These are phyloP conservation scores for Diplodus sargus DNA, from an alignment of 2,797 vertebrate genomes.

Conservation along the genomic window DNA sequence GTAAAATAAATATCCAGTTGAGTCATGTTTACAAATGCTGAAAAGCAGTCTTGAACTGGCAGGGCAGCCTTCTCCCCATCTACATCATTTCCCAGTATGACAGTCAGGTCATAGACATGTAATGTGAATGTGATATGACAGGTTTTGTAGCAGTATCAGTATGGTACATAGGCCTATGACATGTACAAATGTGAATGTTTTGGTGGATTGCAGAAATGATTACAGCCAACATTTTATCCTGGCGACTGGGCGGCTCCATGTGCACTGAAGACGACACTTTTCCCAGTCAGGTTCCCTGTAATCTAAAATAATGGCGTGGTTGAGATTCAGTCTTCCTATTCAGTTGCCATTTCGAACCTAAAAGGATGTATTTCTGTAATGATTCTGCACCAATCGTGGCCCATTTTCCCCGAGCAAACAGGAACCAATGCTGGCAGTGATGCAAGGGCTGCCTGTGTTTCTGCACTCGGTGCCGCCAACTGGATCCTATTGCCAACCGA, in stretches of 20 bases:
- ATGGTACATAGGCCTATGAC: no score
- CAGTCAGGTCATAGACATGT: no score
- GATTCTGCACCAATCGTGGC: neutral
- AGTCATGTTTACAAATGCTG: no score
- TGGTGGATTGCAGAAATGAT: no score
- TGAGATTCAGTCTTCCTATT: neutral
- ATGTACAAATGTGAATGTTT: no score
- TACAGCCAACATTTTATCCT: no score
- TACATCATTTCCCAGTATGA: no score
- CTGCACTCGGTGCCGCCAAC: slow-evolving; percentile 18
- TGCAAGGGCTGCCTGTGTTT: slow-evolving; percentile 2
- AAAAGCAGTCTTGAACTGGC: no score
- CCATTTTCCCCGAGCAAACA: neutral
- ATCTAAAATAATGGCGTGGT: neutral
- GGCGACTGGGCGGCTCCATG: neutral
- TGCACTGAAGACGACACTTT: neutral
- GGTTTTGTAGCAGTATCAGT: no score
- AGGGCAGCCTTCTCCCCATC: no score
- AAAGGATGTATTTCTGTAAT: neutral
- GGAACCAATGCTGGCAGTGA: neutral
- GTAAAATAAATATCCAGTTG: no score
- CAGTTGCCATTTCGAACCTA: neutral
- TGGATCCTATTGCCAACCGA: neutral
- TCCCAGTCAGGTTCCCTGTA: neutral
- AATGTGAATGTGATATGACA: no score